phyloP scores from a whole-genome alignment of 2,888 invertebrate species.

The Amblyjoppa fuscipennis region DNA sequence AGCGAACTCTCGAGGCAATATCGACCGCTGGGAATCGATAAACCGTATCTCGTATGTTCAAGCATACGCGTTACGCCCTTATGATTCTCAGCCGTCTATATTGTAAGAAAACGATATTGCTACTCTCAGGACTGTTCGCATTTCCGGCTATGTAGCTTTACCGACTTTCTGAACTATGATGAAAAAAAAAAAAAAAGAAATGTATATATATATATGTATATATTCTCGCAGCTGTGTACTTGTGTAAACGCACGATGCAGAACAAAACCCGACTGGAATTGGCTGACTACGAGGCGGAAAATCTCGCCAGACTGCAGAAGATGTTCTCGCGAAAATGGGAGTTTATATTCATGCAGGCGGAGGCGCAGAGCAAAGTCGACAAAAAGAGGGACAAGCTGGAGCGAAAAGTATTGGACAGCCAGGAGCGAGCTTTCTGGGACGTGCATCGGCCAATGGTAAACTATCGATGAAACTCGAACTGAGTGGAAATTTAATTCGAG shows the following conservation, averaged over 20 bases:
- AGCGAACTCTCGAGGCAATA: neutral
- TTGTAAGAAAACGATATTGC: slow-evolving; percentile 14
- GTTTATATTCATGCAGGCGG: slow-evolving; percentile 99
- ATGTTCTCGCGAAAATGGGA: slow-evolving; percentile 99
- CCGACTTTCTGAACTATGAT: slow-evolving; percentile 28
- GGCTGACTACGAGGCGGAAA: slow-evolving; percentile 99
- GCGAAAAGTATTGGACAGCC: slow-evolving; percentile 98
- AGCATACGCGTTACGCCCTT: neutral
- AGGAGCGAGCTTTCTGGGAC: slow-evolving; percentile 99
- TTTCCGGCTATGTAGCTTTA: neutral
- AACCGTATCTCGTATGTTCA: neutral
- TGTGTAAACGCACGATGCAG: slow-evolving; percentile 99
- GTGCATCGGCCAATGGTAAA: slow-evolving; percentile 98
- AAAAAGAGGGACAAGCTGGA: slow-evolving; percentile 99
- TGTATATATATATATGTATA: slow-evolving; percentile 1
- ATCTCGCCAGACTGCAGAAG: slow-evolving; percentile 98
- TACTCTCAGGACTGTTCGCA: slow-evolving; percentile 8
- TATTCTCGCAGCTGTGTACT: slow-evolving; percentile 93
- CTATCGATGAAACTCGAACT: slow-evolving; percentile 12
- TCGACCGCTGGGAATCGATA: neutral
- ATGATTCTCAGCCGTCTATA: neutral
- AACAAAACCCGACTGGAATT: slow-evolving; percentile 99
- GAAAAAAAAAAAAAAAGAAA: slow-evolving; percentile 8
- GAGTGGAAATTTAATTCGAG: neutral
- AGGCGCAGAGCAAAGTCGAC: slow-evolving; percentile 97